These are phyloP conservation scores for Colostygia pectinataria DNA, from an alignment of 2,888 invertebrate genomes.

Conservation along the genomic window DNA sequence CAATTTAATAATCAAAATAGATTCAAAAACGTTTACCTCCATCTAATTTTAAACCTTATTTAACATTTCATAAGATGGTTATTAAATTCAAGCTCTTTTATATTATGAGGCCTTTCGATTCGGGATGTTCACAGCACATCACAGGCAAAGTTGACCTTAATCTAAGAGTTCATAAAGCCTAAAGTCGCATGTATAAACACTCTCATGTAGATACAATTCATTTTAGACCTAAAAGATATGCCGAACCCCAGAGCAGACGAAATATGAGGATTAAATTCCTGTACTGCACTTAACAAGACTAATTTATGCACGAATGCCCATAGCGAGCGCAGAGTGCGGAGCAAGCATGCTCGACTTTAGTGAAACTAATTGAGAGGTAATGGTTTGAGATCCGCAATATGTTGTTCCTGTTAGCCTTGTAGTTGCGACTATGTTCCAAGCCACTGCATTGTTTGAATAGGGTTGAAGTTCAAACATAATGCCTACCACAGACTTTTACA, in stretches of 20 bases:
- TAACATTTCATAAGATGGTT: not conserved
- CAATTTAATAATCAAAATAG: constrained; percentile 37
- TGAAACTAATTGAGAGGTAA: constrained; percentile 79
- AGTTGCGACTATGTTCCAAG: constrained; percentile 20
- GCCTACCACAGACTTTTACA: no score
- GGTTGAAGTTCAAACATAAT: not conserved
- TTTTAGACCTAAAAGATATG: constrained; percentile 76
- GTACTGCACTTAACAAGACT: constrained; percentile 81
- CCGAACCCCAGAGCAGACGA: constrained; percentile 75
- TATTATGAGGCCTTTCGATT: constrained; percentile 9
- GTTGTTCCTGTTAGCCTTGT: constrained; percentile 41
- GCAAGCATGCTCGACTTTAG: constrained; percentile 58
- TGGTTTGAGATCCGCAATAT: constrained; percentile 63
- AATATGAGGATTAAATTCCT: constrained; percentile 83
- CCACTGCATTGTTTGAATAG: constrained; percentile 11
- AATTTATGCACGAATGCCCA: constrained; percentile 75
- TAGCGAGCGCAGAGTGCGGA: constrained; percentile 34
- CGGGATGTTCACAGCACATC: constrained; percentile 10
- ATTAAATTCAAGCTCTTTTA: not conserved
- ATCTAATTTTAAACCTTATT: constrained; percentile 26
- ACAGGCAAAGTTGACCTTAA: constrained; percentile 50
- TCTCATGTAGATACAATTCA: constrained; percentile 58
- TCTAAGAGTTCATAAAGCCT: constrained; percentile 40
- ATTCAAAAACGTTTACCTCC: constrained; percentile 7
- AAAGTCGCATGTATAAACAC: constrained; percentile 43